A percentile compares a stretch with the other conserved stretches of the same genome.
phyloP scores from a whole-genome alignment of 1,140 invertebrate species.

The Trachelipus rathkii region DNA sequence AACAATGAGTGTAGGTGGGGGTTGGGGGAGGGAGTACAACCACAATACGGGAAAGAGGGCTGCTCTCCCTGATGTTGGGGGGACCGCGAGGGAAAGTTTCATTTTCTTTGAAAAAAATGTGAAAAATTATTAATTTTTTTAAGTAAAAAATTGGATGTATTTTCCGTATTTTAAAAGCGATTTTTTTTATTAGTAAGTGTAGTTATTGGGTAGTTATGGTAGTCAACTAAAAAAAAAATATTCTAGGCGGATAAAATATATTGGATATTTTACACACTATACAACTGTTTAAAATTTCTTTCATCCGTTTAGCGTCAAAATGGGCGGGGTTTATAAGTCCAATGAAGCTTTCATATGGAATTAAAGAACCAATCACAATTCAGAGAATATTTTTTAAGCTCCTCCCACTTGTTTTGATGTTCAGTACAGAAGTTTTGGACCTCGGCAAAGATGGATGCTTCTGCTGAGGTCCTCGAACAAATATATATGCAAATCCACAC shows the following conservation, averaged over 20 bases:
- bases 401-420: background rate
- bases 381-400: background rate
- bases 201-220: no score
- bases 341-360: background rate
- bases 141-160: no score
- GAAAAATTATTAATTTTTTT: no score
- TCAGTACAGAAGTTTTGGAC: background rate
- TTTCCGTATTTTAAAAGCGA: no score
- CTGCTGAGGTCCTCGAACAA: background rate
- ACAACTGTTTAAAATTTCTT: no score
- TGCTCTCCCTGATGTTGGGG: background rate
- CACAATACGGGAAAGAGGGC: background rate
- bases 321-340: background rate
- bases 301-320: background rate
- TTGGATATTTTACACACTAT: no score
- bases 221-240: no score
- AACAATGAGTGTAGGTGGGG: background rate
- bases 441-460: background rate
- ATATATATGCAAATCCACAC: background rate
- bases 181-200: no score
- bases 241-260: no score
- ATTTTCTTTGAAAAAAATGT: no score
- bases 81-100: no score
- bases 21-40: background rate
- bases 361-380: background rate